Evolutionary conservation across 2,113 vertebrate species (phyloP).

Genomic region (Lontra canadensis): DNA sequence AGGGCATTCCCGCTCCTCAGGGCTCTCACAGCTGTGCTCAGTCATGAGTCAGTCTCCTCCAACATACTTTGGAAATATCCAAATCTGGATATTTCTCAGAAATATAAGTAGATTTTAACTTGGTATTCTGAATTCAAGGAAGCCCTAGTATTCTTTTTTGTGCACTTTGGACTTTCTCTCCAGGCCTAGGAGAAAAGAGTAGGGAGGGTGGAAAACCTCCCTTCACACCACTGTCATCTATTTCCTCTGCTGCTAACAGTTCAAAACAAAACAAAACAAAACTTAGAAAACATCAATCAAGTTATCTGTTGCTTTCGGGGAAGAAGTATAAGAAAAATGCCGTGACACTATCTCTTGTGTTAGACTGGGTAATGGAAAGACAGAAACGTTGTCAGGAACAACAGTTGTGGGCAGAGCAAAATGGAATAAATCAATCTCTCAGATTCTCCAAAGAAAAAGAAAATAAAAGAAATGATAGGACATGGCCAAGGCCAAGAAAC

Average conservation of each 20-base stretch:
- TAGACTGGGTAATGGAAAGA: not conserved
- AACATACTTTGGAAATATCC: not conserved
- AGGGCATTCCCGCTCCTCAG: too few relatives aligned
- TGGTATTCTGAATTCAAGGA: not conserved
- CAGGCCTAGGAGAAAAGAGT: not conserved
- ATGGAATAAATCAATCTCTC: not conserved
- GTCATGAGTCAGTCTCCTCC: not conserved
- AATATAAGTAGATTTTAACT: not conserved
- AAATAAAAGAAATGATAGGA: not conserved
- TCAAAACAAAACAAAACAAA: not conserved
- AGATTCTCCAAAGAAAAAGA: not conserved
- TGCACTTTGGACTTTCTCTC: not conserved
- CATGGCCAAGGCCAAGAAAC: not conserved
- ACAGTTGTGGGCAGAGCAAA: not conserved
- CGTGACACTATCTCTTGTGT: not conserved
- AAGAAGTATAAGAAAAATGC: not conserved
- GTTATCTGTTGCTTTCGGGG: not conserved
- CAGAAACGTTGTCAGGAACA: not conserved
- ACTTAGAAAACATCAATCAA: not conserved
- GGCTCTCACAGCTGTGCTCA: not conserved
- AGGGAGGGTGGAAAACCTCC: not conserved
- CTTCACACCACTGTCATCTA: not conserved
- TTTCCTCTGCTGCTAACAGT: not conserved
- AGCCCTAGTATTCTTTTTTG: not conserved
- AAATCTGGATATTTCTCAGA: not conserved